Evolutionary conservation across 2,888 invertebrate genomes (phyloP), one percentile per base, ranked within the genome.

Genomic region (Temnothorax rugatulus): DNA sequence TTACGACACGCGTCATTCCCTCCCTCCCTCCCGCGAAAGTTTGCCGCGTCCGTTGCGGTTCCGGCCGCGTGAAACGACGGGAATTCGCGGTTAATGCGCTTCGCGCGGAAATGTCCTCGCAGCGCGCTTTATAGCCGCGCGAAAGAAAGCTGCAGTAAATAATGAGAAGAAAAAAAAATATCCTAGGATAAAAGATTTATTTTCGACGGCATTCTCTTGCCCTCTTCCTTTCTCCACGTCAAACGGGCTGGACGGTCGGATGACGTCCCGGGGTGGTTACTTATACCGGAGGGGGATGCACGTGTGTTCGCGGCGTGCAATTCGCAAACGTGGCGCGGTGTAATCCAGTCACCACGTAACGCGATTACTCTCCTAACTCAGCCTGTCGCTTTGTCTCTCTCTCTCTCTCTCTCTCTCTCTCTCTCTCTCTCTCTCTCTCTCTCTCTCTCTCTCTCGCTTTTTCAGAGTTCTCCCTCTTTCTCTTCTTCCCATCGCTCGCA

Each of bases 341-440:
- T 94, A 94, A 94, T 94, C 92, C 93, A 93, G 93, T 94, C 93
- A 93, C 92, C 93, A 87, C 92, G 92, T 93, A 94, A 94, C 92
- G 85, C 89, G 93, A 93, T 94, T 94, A 93, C 92, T 92, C 92
- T 90, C 91, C 90, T 91, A 92, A 93, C 92, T 93, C 89, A 85
- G 90, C 87, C 90, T 89, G 88, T 87, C 88, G 84, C 88, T 89
- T 87, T 89, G 86, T 87, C 87, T 82, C 82, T 86, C 89, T 76
- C 86, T 75, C 88, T 29, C 54, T 47, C 64, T 71, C 75, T 50
- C 4, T n/a, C 13, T 76, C 52, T 81, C 75, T 83, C 86, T 86
- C 89, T 79, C 88, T 85, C 84, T 71, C 86, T 68, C 89, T 85
- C 85, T 15, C 15, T 84, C 84, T 74, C 86, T 84, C 84, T 82